Evolutionary conservation across 1,140 invertebrate species (phyloP), one percentile per base, ranked within the genome.

Genomic region (Archivesica marissinica): DNA sequence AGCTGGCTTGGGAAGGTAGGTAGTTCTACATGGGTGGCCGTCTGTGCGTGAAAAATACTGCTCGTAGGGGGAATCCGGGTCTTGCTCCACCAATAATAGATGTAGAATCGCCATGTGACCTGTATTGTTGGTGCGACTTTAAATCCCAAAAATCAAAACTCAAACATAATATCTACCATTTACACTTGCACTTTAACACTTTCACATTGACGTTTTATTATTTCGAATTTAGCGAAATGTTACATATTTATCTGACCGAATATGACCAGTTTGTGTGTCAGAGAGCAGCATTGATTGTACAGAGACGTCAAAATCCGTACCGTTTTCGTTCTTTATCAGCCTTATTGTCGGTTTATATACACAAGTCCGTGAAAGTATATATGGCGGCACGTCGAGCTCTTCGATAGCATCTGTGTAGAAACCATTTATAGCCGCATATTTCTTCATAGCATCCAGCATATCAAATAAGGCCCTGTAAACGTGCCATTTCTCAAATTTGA

Each of bases 351-450:
- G 75, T 13, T 39, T 61, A 1, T 61, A 23, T 2, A 78, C 75
- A 25, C 75, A 78, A n/a, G 54, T 78, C 0, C 52, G 30, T 17
- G 75, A 23, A 0, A 78, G n/a, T 52, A 78, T 61, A 61, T 78
- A 78, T 30, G 75, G 75, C 33, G 75, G 54, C 0, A 78, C 38
- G 30, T 78, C 75, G 9, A 78, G 54, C 23, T 78, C 75, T 41
- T 59, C 75, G 15, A 78, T 59, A 4, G 15, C 4, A 28, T 20
- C 30, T 17, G 75, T 61, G 50, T 25, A 41, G 20, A 25, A 61
- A 1, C 75, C 75, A 33, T 59, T 78, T 2, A 78, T 39, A 35
- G 75, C 50, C 41, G 59, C 25, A 52, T 61, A 61, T 44, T 59
- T 41, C 33, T 61, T 44, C 75, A 78, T 59, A 25, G 52, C 75